Conservation (phyloP, 2,888 invertebrate species). For the Aromia moschata region DNA sequence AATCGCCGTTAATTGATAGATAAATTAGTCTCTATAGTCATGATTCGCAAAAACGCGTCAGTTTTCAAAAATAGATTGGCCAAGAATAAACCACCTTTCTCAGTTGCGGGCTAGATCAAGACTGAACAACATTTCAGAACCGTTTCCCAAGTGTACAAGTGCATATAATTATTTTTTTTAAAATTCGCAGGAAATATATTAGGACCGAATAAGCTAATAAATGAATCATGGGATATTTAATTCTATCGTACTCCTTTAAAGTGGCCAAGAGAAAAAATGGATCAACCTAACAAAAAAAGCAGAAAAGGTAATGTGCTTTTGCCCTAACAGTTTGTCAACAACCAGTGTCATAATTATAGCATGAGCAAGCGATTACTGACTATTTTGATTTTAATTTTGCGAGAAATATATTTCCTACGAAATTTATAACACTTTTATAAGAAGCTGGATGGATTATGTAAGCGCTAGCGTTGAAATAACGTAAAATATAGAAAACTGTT, state of each 20-base stretch:
- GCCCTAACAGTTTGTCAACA: conserved; percentile 7
- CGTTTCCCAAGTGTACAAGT: conserved; percentile 52
- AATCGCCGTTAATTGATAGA: conserved; percentile 5
- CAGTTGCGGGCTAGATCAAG: conserved; percentile 52
- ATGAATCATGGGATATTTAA: conserved; percentile 31
- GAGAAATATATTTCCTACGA: too few relatives aligned
- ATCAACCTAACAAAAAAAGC: conserved; percentile 35
- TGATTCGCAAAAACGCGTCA: conserved; percentile 55
- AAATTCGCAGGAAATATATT: conserved; percentile 17
- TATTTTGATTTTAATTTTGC: too few relatives aligned
- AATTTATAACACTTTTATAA: too few relatives aligned
- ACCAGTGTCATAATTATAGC: conserved; percentile 2
- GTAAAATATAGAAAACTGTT: too few relatives aligned
- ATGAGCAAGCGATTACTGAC: background rate
- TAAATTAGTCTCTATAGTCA: conserved; percentile 31
- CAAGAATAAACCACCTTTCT: conserved; percentile 52
- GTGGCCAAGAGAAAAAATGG: conserved; percentile 29
- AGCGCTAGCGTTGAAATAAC: too few relatives aligned
- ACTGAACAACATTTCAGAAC: conserved; percentile 54
- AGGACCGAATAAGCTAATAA: conserved; percentile 5
- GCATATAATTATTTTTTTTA: conserved; percentile 23
- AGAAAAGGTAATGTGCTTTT: conserved; percentile 37
- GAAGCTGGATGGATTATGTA: too few relatives aligned
- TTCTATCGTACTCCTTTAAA: conserved; percentile 1
- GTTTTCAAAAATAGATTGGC: conserved; percentile 55